phyloP scores from a whole-genome alignment of 2,797 vertebrate species.

The Mormyrus proboscirostris region DNA sequence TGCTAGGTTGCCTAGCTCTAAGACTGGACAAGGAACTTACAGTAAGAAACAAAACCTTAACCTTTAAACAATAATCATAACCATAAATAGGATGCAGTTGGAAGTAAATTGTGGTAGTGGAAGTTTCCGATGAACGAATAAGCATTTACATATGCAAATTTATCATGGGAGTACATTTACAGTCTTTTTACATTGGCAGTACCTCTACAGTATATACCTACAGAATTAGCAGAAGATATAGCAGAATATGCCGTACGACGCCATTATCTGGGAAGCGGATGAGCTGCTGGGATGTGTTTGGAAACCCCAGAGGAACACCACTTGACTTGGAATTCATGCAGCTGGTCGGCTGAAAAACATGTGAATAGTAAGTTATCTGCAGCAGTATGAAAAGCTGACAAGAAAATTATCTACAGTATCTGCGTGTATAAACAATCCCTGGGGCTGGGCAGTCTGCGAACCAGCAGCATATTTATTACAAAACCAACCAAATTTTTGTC shows the following conservation, averaged over 20 bases:
- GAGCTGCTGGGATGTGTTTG: neutral
- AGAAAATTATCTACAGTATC: neutral
- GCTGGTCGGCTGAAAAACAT: neutral
- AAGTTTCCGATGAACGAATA: neutral
- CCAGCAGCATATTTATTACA: neutral
- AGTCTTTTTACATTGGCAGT: neutral
- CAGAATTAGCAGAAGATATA: neutral
- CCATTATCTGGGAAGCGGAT: neutral
- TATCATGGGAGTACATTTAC: neutral
- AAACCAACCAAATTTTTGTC: neutral
- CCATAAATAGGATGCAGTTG: neutral
- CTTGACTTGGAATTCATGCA: neutral
- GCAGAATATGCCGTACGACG: neutral
- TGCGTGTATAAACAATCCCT: neutral
- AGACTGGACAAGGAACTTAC: neutral
- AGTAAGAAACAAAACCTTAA: neutral
- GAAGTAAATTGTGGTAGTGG: neutral
- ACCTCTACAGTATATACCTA: neutral
- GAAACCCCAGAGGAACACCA: neutral
- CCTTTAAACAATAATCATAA: neutral
- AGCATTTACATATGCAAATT: neutral
- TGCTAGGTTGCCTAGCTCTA: neutral
- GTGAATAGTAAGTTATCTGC: neutral
- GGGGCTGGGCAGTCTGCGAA: neutral
- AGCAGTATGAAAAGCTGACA: neutral